Base-by-base conservation (phyloP, 2,888 invertebrate species). In the Euproctis similis region DNA sequence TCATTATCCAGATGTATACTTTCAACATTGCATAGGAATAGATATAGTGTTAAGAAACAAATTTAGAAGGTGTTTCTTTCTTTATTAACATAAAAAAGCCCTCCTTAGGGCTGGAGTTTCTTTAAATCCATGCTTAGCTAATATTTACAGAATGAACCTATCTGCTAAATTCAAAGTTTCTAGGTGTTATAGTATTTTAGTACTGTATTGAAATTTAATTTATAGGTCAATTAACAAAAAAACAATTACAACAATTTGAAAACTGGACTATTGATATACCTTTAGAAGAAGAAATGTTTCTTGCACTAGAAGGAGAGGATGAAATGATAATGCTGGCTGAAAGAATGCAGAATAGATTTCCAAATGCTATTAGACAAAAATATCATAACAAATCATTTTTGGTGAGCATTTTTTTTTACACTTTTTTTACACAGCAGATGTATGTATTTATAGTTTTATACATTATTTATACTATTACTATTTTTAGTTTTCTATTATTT, bases 321-420 rank as follows among this genome's bases (percentile, higher is more conserved):
- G 94, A 95, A 71, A 87, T 93, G 82, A 68, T 89, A 14, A 80
- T 88, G 28, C 69, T 94, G 11, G 94, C 90, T 8, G 89, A 91
- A 59, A 85, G 94, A 51, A 91, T 90, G 85, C 90, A 92, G 47
- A 85, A 86, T 8, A 84, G 93, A 46, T 93, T 92, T 61, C 90
- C 92, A 2, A 61, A 68, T 34, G 57, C 92, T 20, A 78, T 94
- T 20, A 82, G 86, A 20, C 80, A 87, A 33, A 68, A 74, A 31
- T 93, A 92, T 57, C 73, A 84, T 46, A 88, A 88, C 59, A 62
- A 78, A 17, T 80, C 87, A 9, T 90, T 87, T 55, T 77, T 77
- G 63, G 90, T 89, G 69, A 59, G 60, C 12, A 4, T 14, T 14
- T 14, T n/a, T n/a, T n/a, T n/a, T n/a, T n/a, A n/a, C n/a, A n/a